These are phyloP conservation scores for Malurus elegans DNA, from an alignment of 2,113 vertebrate species.

Conservation along the genomic window DNA sequence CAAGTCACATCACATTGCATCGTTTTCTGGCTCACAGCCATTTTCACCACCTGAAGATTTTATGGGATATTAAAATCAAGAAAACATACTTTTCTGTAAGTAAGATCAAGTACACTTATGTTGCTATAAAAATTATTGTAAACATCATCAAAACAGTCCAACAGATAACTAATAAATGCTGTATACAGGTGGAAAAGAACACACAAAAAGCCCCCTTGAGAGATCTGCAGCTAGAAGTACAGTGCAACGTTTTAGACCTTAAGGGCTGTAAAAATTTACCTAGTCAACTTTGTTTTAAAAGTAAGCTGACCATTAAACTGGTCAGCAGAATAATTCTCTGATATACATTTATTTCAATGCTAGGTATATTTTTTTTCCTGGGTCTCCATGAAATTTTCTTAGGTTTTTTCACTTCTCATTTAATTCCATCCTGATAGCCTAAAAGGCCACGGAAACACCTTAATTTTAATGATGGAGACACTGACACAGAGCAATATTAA, in stretches of 20 bases:
- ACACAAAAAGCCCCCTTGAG: rapidly evolving
- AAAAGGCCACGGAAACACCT: background rate
- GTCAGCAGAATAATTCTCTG: background rate
- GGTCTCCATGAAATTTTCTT: background rate
- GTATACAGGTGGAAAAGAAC: background rate
- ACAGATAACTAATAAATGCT: background rate
- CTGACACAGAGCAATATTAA: background rate
- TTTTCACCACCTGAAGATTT: background rate
- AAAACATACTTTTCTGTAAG: background rate
- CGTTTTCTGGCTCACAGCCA: background rate
- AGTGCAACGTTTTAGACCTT: background rate
- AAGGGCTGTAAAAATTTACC: background rate
- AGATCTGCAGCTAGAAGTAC: background rate
- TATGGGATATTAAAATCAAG: background rate
- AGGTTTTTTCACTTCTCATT: background rate
- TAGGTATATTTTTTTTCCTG: background rate
- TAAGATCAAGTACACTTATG: background rate
- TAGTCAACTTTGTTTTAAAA: background rate
- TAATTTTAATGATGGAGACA: background rate
- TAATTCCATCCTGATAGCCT: background rate
- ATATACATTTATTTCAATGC: background rate
- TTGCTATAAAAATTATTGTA: background rate
- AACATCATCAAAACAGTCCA: background rate
- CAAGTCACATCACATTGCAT: background rate
- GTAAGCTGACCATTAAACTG: background rate